Percentiles rank a stretch among this genome's conserved stretches.
Evolutionary conservation across 2,888 invertebrate genomes (phyloP).

Genomic region (Epinotia brunnichana): DNA sequence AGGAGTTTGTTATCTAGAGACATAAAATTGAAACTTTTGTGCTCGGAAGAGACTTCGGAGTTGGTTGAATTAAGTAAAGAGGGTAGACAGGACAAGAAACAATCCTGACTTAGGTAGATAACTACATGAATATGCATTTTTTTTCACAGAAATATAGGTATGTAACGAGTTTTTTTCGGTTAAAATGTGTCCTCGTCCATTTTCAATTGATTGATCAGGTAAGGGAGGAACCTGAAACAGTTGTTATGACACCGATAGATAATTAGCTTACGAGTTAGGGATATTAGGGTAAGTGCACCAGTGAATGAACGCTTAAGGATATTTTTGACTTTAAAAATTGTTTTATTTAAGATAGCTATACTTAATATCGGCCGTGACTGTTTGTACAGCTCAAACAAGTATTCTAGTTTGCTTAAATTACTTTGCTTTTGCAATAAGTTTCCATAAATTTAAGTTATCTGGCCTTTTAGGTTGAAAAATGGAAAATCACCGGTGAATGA

Average conservation of each 20-base stretch:
- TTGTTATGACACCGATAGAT: not conserved
- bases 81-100: conserved; percentile 18
- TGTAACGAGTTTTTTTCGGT: conserved; percentile 7
- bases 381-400: no score
- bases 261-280: conserved; percentile 2
- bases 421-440: no score
- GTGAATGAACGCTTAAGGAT: no score
- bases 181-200: conserved; percentile 4
- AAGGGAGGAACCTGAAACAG: not conserved
- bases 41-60: conserved; percentile 31
- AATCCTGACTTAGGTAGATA: conserved; percentile 7
- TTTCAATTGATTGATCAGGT: conserved; percentile 24
- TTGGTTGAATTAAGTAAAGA: conserved; percentile 33
- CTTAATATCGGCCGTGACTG: no score
- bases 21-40: conserved; percentile 53
- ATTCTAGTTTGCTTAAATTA: no score
- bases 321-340: no score
- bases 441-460: no score
- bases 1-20: conserved; percentile 55
- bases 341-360: no score
- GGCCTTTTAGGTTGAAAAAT: no score
- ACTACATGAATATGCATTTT: not conserved
- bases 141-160: conserved; percentile 9
- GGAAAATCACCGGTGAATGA: no score
- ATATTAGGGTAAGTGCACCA: no score